Evolutionary conservation across 23 tunicate species (phyloP).

Genomic region (Styela plicata): DNA sequence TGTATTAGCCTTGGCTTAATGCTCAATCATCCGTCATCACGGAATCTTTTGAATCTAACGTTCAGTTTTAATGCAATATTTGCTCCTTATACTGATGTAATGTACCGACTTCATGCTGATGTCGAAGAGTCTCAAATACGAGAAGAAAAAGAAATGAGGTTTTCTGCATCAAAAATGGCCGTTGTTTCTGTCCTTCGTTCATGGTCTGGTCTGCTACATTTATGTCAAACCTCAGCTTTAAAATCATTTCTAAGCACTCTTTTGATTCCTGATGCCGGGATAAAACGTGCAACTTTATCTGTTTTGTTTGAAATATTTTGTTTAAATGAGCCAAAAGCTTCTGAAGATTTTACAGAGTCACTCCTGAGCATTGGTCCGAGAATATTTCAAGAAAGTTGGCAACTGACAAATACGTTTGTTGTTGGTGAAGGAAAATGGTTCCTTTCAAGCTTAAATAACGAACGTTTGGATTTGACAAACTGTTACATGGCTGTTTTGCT

Average conservation of each 20-base stretch:
- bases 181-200: constrained; percentile 72
- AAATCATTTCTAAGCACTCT: constrained; percentile 59
- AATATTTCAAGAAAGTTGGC: constrained; percentile 80
- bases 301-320: constrained; percentile 33
- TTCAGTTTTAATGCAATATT: constrained; percentile 49
- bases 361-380: constrained; percentile 46
- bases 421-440: constrained; percentile 70
- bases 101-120: constrained; percentile 83
- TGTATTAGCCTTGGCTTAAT: constrained; percentile 72
- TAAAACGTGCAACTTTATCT: constrained; percentile 26
- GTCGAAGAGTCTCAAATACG: constrained; percentile 51
- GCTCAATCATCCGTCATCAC: constrained; percentile 63
- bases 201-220: constrained; percentile 73
- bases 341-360: constrained; percentile 52
- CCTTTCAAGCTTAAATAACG: constrained; percentile 37
- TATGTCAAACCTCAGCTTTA: constrained; percentile 54
- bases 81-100: constrained; percentile 87
- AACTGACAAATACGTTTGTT: constrained; percentile 59
- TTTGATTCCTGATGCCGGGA: constrained; percentile 37
- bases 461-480: constrained; percentile 66
- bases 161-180: constrained; percentile 79
- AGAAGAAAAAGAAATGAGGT: constrained; percentile 77
- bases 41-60: constrained; percentile 31
- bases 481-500: constrained; percentile 73
- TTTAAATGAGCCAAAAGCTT: constrained; percentile 47